These are phyloP conservation scores for Magallana angulata DNA, from an alignment of 1,140 invertebrate genomes.

Conservation along the genomic window DNA sequence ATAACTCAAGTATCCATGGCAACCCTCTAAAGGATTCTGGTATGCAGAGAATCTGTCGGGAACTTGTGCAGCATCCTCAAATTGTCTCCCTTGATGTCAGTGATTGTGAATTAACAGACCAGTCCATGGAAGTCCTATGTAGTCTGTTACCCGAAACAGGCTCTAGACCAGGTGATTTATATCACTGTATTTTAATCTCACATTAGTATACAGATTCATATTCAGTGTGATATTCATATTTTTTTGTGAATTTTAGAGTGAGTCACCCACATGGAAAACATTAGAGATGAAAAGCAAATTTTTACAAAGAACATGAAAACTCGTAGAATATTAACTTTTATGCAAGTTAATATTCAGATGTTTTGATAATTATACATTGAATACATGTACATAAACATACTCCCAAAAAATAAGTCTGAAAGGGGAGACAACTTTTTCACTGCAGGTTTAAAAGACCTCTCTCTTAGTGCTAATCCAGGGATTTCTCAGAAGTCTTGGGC, in stretches of 20 bases:
- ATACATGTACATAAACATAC: too few species aligned
- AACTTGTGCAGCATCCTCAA: conserved; percentile 63
- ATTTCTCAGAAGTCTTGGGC: conserved; percentile 71
- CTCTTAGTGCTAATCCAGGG: conserved; percentile 69
- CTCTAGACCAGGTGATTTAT: conserved; percentile 65
- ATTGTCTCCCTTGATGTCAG: conserved; percentile 73
- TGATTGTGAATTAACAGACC: conserved; percentile 72
- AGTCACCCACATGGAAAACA: too few species aligned
- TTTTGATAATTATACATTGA: too few species aligned
- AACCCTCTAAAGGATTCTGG: conserved; percentile 70
- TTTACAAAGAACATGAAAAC: neutral
- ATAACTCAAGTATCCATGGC: conserved; percentile 70
- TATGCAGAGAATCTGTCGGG: conserved; percentile 61
- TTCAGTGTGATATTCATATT: too few species aligned
- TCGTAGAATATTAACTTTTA: neutral
- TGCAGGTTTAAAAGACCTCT: conserved; percentile 70
- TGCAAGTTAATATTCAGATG: too few species aligned
- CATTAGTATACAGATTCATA: neutral
- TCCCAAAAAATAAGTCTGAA: too few species aligned
- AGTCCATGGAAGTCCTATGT: conserved; percentile 65
- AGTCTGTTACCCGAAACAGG: conserved; percentile 66
- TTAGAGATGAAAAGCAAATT: neutral
- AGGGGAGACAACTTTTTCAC: neutral
- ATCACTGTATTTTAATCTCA: neutral
- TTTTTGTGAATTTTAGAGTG: too few species aligned